Evolutionary conservation across 2,888 invertebrate species (phyloP).

Genomic region (Pasiphila rectangulata): DNA sequence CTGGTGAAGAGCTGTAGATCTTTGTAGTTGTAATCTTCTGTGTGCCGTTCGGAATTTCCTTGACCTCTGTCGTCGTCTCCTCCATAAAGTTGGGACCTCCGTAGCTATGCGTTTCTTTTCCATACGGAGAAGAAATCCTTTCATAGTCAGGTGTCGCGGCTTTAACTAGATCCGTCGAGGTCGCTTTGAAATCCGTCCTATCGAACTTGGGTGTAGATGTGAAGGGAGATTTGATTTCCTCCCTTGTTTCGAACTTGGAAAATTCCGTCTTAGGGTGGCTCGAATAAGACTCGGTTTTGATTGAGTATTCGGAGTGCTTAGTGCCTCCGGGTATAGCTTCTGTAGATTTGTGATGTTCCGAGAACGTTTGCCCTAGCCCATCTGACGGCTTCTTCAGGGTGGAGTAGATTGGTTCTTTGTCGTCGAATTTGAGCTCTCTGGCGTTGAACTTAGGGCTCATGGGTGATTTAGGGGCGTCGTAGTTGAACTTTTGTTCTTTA

Average conservation of each 20-base stretch:
- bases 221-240: conserved; percentile 67
- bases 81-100: conserved; percentile 73
- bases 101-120: conserved; percentile 62
- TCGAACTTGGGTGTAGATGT: conserved; percentile 69
- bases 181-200: conserved; percentile 44
- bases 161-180: conserved; percentile 61
- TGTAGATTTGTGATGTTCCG: conserved; percentile 68
- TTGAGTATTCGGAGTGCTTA: conserved; percentile 63
- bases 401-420: conserved; percentile 69
- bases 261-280: conserved; percentile 66
- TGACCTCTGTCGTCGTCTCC: conserved; percentile 77
- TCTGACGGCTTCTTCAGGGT: conserved; percentile 65
- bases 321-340: conserved; percentile 72
- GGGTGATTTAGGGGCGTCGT: conserved; percentile 65
- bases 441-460: conserved; percentile 77
- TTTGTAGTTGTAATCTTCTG: conserved; percentile 81
- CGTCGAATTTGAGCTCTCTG: conserved; percentile 71
- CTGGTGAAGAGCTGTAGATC: conserved; percentile 79
- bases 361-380: conserved; percentile 66
- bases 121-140: conserved; percentile 68
- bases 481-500: conserved; percentile 59
- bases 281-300: conserved; percentile 69
- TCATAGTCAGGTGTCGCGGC: conserved; percentile 67
- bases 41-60: conserved; percentile 78
- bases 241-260: conserved; percentile 55